These are phyloP conservation scores for Eupithecia dodoneata DNA, from an alignment of 2,888 invertebrate species.

Conservation along the genomic window DNA sequence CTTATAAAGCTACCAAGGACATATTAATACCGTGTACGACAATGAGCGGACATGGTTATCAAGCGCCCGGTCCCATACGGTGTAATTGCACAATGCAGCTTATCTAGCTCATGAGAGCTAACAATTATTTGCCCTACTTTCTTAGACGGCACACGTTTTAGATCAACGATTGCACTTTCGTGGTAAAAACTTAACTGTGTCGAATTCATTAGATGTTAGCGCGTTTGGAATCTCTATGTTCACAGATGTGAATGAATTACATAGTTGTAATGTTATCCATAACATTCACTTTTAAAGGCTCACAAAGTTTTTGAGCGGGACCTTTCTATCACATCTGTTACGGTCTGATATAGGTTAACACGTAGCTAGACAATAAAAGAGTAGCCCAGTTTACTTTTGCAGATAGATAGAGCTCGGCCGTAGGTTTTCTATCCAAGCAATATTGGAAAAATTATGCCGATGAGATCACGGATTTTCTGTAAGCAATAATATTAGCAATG, in stretches of 20 bases:
- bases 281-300: background rate
- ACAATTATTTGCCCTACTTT: slow-evolving; percentile 77
- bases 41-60: slow-evolving; percentile 73
- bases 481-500: slow-evolving; percentile 42
- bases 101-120: slow-evolving; percentile 73
- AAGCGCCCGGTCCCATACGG: slow-evolving; percentile 63
- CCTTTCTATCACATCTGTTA: background rate
- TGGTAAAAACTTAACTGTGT: slow-evolving; percentile 35
- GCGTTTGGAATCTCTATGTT: background rate
- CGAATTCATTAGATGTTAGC: background rate
- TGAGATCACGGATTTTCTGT: slow-evolving; percentile 12
- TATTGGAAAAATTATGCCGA: background rate
- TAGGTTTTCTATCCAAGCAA: background rate
- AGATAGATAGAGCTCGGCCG: background rate
- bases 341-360: background rate
- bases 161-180: slow-evolving; percentile 65
- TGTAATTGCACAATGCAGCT: slow-evolving; percentile 77
- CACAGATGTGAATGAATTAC: background rate
- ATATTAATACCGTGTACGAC: slow-evolving; percentile 71
- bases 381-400: background rate
- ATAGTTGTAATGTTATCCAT: background rate
- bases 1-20: slow-evolving; percentile 68
- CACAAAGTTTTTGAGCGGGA: background rate
- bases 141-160: slow-evolving; percentile 53
- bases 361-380: background rate